phyloP scores from a whole-genome alignment of 2,888 invertebrate genomes.

The Hirtodrosophila confusa region DNA sequence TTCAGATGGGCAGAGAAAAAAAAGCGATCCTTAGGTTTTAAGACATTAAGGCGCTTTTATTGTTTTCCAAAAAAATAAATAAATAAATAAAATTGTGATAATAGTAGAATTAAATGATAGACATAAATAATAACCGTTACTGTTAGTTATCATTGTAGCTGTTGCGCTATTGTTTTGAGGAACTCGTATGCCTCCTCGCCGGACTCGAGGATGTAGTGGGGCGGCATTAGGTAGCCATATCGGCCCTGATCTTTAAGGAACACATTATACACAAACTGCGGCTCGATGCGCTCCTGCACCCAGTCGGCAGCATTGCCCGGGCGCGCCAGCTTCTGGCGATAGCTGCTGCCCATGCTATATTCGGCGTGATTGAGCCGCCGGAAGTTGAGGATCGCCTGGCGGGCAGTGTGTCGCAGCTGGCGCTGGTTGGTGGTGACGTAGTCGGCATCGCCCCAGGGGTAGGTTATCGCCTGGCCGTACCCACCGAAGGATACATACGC shows the following conservation, averaged over 20 bases:
- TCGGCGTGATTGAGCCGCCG: slow-evolving; percentile 79
- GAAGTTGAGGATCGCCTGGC: slow-evolving; percentile 72
- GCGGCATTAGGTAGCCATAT: slow-evolving; percentile 82
- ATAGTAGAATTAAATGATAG: neutral
- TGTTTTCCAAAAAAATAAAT: neutral
- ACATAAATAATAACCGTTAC: too few relatives aligned
- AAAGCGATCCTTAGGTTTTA: too few relatives aligned
- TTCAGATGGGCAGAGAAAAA: too few relatives aligned
- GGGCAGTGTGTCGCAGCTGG: slow-evolving; percentile 70
- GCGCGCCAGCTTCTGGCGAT: slow-evolving; percentile 77
- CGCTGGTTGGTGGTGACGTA: slow-evolving; percentile 79
- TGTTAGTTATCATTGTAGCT: slow-evolving; percentile 42
- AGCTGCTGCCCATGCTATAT: slow-evolving; percentile 80
- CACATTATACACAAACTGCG: slow-evolving; percentile 80
- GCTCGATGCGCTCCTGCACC: slow-evolving; percentile 77
- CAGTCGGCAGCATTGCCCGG: slow-evolving; percentile 83
- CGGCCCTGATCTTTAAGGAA: slow-evolving; percentile 82
- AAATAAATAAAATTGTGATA: slow-evolving; percentile 3
- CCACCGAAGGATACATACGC: slow-evolving; percentile 82
- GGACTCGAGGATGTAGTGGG: slow-evolving; percentile 81
- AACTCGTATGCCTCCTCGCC: slow-evolving; percentile 82
- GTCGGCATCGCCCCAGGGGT: slow-evolving; percentile 83
- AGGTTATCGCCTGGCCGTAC: slow-evolving; percentile 85
- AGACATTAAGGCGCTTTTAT: neutral
- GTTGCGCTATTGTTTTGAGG: slow-evolving; percentile 76